Evolutionary conservation across 2,113 vertebrate species (phyloP).

Genomic region (Oncorhynchus kisutch): DNA sequence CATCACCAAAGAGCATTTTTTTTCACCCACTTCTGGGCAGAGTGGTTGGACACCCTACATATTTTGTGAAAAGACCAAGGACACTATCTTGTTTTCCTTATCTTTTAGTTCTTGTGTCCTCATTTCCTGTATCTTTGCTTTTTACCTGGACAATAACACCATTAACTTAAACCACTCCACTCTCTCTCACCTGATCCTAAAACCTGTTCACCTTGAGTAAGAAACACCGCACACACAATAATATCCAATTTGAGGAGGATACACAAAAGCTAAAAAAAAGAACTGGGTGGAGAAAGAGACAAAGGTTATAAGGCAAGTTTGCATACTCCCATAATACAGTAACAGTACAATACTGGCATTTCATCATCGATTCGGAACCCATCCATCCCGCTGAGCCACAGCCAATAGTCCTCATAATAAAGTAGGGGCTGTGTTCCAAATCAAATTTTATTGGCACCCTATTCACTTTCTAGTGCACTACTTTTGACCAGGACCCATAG

Average conservation of each 20-base stretch:
- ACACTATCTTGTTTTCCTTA: neutral
- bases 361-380: neutral
- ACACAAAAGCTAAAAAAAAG: conserved; percentile 3
- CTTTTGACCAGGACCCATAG: too few species aligned
- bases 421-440: neutral
- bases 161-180: neutral
- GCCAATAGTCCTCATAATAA: neutral
- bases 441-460: too few species aligned
- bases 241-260: neutral
- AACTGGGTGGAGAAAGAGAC: conserved; percentile 64
- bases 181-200: neutral
- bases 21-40: too few species aligned
- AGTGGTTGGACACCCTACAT: too few species aligned
- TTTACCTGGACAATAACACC: neutral
- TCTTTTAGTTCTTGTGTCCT: neutral
- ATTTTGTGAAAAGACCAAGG: neutral
- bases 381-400: neutral
- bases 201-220: neutral
- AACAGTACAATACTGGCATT: conserved; percentile 13
- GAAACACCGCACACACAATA: neutral
- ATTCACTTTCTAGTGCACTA: too few species aligned
- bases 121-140: neutral
- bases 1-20: too few species aligned
- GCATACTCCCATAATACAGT: conserved; percentile 38
- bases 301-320: conserved; percentile 83